Conservation (phyloP, 2,113 vertebrate species). For the Ceuthmochares aereus region DNA sequence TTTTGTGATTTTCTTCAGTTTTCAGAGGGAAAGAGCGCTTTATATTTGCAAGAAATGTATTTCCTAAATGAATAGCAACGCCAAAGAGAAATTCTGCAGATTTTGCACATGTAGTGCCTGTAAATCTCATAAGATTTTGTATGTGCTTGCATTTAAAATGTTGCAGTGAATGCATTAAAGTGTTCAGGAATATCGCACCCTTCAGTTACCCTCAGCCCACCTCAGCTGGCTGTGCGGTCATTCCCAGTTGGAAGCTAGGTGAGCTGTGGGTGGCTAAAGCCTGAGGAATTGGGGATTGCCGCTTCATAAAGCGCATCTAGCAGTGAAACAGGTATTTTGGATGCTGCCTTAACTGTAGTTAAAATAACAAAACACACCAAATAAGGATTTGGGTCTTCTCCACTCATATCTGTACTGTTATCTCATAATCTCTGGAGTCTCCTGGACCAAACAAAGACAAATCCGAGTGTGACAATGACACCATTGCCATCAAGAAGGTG, state of each 20-base stretch:
- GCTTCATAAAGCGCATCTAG: neutral
- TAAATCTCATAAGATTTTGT: slow-evolving; percentile 51
- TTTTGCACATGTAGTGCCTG: slow-evolving; percentile 83
- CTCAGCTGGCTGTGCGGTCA: neutral
- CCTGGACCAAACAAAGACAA: neutral
- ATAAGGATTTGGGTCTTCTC: neutral
- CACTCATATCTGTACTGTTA: neutral
- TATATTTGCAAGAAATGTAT: slow-evolving; percentile 80
- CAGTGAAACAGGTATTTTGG: neutral
- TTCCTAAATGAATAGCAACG: slow-evolving; percentile 66
- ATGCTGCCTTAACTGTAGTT: neutral
- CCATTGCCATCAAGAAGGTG: neutral
- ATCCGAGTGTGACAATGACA: neutral
- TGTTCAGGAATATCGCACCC: slow-evolving; percentile 12
- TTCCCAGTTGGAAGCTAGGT: neutral
- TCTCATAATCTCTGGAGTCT: neutral
- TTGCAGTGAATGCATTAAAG: slow-evolving; percentile 9
- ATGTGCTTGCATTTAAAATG: neutral
- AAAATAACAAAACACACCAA: neutral
- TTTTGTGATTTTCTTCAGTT: slow-evolving; percentile 63
- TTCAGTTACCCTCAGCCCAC: neutral
- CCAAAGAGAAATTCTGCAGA: slow-evolving; percentile 62
- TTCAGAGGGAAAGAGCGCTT: slow-evolving; percentile 68
- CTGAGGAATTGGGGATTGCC: neutral
- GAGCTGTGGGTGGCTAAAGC: neutral